phyloP scores from a whole-genome alignment of 2,113 vertebrate genomes.

The Verasper variegatus region DNA sequence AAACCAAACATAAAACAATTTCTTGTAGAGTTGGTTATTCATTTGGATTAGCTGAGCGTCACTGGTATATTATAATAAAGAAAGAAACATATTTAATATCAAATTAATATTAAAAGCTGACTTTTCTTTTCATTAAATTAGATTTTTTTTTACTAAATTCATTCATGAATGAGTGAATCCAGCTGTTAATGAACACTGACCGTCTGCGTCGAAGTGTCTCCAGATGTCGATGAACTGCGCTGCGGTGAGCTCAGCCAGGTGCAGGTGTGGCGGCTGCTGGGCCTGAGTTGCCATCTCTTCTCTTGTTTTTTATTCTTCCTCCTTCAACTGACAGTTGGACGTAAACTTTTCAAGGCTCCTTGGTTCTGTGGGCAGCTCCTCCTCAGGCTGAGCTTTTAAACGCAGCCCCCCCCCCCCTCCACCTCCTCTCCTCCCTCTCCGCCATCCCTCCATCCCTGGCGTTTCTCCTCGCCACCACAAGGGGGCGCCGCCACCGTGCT shows the following conservation, averaged over 20 bases:
- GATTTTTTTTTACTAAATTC: background rate
- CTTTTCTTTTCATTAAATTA: background rate
- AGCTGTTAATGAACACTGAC: constrained; percentile 80
- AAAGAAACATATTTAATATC: background rate
- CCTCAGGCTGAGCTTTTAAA: constrained; percentile 83
- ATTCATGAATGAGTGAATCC: background rate
- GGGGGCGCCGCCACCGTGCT: constrained; percentile 74
- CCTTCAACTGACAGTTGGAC: constrained; percentile 36
- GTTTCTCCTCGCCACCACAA: constrained; percentile 59
- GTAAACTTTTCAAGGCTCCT: constrained; percentile 68
- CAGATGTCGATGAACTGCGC: constrained; percentile 96
- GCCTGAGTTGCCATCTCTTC: constrained; percentile 85
- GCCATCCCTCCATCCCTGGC: background rate
- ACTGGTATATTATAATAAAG: too few relatives aligned
- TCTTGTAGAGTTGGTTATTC: too few relatives aligned
- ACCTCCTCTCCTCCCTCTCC: background rate
- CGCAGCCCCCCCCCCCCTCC: constrained; percentile 38
- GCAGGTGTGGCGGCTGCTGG: constrained; percentile 87
- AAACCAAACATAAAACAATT: background rate
- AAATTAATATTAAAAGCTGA: too few relatives aligned
- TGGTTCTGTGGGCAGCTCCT: constrained; percentile 60
- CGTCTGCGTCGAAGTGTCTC: constrained; percentile 94
- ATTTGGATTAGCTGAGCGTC: too few relatives aligned
- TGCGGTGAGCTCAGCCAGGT: constrained; percentile 93
- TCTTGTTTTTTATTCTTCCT: constrained; percentile 33